These are phyloP conservation scores for Sandelia bainsii DNA, from an alignment of 2,797 vertebrate genomes.

Conservation along the genomic window DNA sequence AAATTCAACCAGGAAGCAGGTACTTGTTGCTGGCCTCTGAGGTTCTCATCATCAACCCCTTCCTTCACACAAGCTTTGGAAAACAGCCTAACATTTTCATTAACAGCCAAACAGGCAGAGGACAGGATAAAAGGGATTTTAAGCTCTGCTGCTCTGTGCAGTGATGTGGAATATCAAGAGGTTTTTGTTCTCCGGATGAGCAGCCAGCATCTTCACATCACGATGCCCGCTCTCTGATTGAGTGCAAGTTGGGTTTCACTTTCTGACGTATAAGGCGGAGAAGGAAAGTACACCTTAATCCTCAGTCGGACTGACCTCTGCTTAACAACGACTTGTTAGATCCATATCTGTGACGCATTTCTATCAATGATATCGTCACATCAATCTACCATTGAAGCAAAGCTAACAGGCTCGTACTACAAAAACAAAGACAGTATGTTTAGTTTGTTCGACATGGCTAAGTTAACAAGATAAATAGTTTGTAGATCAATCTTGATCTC, in stretches of 20 bases:
- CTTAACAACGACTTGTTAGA: slow-evolving; percentile 33
- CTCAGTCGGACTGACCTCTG: slow-evolving; percentile 23
- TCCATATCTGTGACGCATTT: slow-evolving; percentile 32
- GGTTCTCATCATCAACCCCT: slow-evolving; percentile 37
- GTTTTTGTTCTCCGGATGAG: slow-evolving; percentile 39
- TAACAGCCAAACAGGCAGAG: slow-evolving; percentile 25
- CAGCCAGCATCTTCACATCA: slow-evolving; percentile 36
- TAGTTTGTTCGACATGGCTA: background rate
- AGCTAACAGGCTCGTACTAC: background rate
- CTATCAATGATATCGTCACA: background rate
- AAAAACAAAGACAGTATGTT: background rate
- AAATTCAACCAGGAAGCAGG: slow-evolving; percentile 66
- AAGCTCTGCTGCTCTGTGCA: slow-evolving; percentile 31
- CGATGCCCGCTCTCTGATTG: slow-evolving; percentile 29
- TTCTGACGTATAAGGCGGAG: slow-evolving; percentile 24
- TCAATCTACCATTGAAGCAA: background rate
- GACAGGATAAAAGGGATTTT: slow-evolving; percentile 40
- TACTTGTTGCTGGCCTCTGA: slow-evolving; percentile 39
- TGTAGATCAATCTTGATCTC: background rate
- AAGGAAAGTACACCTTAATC: slow-evolving; percentile 41
- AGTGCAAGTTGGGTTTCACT: slow-evolving; percentile 31
- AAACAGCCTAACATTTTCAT: slow-evolving; percentile 41
- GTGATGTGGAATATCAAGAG: slow-evolving; percentile 47
- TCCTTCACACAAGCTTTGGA: slow-evolving; percentile 7
- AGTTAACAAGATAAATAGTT: slow-evolving; percentile 9